Evolutionary conservation across 2,113 vertebrate genomes (phyloP).

Genomic region (Sinocyclocheilus grahami): DNA sequence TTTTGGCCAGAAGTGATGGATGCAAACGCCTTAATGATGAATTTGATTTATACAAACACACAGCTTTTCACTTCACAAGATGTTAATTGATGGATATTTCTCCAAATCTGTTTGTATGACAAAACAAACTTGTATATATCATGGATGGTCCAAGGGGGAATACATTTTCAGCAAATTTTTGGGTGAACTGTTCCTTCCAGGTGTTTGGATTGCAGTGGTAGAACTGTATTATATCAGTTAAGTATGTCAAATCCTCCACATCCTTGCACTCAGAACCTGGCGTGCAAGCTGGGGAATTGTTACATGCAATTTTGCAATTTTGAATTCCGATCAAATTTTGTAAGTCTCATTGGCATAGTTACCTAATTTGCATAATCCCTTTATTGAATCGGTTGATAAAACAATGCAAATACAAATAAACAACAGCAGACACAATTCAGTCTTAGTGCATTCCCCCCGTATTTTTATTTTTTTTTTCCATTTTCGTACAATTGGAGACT

Average conservation of each 20-base stretch:
- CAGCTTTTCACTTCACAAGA: too few species aligned
- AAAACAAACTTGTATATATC: too few species aligned
- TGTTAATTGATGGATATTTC: too few species aligned
- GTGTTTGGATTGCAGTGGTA: neutral
- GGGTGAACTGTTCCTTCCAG: neutral
- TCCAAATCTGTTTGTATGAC: too few species aligned
- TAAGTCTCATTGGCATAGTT: neutral
- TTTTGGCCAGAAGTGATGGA: too few species aligned
- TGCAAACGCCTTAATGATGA: too few species aligned
- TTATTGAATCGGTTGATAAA: neutral
- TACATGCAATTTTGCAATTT: neutral
- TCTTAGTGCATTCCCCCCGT: slow-evolving; percentile 9
- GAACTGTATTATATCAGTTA: neutral
- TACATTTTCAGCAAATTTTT: neutral
- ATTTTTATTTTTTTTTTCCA: slow-evolving; percentile 45
- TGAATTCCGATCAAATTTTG: neutral
- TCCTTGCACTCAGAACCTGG: neutral
- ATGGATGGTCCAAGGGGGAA: too few species aligned
- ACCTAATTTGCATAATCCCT: neutral
- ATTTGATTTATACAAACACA: too few species aligned
- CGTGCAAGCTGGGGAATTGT: neutral
- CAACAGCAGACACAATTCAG: neutral
- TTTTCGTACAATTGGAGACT: slow-evolving; percentile 21
- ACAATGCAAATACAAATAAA: neutral
- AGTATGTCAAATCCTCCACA: neutral